Conservation (phyloP, 2,888 invertebrate genomes). For the Linnaemya tessellans region DNA sequence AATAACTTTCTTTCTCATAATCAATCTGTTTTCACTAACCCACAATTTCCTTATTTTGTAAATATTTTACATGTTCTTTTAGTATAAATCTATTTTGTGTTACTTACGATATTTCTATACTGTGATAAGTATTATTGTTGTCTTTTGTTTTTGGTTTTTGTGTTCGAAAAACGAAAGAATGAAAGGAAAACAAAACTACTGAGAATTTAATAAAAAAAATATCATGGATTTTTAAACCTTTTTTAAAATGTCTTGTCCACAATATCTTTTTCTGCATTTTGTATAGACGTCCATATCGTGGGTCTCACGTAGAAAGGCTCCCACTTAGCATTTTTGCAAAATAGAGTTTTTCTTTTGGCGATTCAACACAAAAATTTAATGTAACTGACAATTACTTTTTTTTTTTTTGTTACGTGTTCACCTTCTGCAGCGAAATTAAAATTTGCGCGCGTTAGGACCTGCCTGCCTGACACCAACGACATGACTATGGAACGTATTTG, state of each 20-base stretch:
- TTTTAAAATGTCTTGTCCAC: not conserved
- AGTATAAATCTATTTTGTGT: constrained; percentile 26
- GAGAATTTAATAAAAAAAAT: constrained; percentile 67
- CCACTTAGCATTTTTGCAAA: no score
- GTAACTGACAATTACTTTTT: no score
- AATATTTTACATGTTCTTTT: constrained; percentile 29
- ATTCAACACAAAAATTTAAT: no score
- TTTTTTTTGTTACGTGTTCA: no score
- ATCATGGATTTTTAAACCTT: constrained; percentile 50
- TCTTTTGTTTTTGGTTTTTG: constrained; percentile 23
- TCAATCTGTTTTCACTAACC: constrained; percentile 6
- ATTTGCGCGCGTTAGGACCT: no score
- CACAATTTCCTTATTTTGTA: constrained; percentile 7
- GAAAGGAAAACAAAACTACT: constrained; percentile 47
- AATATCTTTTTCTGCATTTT: no score
- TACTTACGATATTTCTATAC: constrained; percentile 52
- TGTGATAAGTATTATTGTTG: constrained; percentile 66
- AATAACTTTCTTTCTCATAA: not conserved
- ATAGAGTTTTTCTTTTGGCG: no score
- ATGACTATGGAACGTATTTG: no score
- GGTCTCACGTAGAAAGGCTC: no score
- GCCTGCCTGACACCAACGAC: no score
- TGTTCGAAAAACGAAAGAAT: constrained; percentile 27
- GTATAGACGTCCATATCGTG: no score
- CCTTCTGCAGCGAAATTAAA: no score